Percentiles rank a stretch among this genome's conserved stretches.
Evolutionary conservation across 2,888 invertebrate genomes (phyloP).

Genomic region (Nemotelus pantherinus): DNA sequence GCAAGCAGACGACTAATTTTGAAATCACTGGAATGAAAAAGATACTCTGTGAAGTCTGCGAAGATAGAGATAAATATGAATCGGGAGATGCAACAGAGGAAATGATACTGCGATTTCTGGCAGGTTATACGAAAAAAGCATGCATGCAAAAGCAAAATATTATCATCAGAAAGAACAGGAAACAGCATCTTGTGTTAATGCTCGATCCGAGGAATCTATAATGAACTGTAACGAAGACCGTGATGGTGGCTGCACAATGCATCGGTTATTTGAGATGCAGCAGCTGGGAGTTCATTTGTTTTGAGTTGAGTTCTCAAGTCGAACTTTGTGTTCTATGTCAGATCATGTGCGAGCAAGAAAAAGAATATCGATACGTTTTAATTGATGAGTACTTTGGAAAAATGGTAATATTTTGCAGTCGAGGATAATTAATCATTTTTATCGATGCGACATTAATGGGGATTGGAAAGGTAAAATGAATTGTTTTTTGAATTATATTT

Average conservation of each 20-base stretch:
- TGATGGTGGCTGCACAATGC: too few species aligned
- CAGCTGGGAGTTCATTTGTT: background rate
- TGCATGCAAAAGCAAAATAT: conserved; percentile 31
- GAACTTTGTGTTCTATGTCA: too few species aligned
- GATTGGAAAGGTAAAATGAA: too few species aligned
- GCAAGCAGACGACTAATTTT: conserved; percentile 31
- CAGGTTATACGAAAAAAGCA: conserved; percentile 7
- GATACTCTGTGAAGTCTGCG: background rate
- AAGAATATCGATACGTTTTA: too few species aligned
- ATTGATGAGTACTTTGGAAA: too few species aligned
- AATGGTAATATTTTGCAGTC: too few species aligned
- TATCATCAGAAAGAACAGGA: conserved; percentile 37
- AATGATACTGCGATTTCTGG: conserved; percentile 21
- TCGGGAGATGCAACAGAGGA: conserved; percentile 31
- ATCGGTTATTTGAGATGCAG: background rate
- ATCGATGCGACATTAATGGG: too few species aligned
- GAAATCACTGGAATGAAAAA: conserved; percentile 14
- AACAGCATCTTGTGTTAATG: conserved; percentile 27
- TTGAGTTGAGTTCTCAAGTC: too few species aligned
- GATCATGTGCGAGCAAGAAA: too few species aligned
- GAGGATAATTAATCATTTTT: too few species aligned
- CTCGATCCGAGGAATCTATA: background rate
- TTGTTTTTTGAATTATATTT: too few species aligned
- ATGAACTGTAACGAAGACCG: background rate
- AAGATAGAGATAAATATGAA: background rate